phyloP scores from a whole-genome alignment of 2,888 invertebrate genomes.

The Keiferia lycopersicella region DNA sequence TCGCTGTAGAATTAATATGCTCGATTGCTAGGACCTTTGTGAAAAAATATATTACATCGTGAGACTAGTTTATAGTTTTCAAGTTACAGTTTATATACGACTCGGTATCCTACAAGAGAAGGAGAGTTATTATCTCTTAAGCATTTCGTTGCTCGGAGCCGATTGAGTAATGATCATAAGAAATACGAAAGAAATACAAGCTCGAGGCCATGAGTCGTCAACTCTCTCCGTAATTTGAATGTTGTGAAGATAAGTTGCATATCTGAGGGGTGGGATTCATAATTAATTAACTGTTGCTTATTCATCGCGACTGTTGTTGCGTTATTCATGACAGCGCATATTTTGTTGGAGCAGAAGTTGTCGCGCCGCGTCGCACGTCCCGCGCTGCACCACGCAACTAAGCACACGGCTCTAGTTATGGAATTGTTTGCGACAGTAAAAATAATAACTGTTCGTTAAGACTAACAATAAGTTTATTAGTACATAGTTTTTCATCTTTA shows the following conservation, averaged over 20 bases:
- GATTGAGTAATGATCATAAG: too few species aligned
- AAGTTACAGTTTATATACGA: too few species aligned
- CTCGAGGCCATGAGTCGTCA: not conserved
- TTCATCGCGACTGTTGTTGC: conserved; percentile 24
- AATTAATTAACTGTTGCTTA: conserved; percentile 36
- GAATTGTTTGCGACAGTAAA: too few species aligned
- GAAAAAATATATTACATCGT: too few species aligned
- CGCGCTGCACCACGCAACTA: not conserved
- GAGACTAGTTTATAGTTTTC: too few species aligned
- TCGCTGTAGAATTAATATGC: not conserved
- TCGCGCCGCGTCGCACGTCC: not conserved
- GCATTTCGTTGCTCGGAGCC: too few species aligned
- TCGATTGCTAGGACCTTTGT: not conserved
- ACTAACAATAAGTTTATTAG: too few species aligned
- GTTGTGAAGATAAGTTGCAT: conserved; percentile 32
- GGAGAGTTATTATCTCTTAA: too few species aligned
- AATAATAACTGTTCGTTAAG: not conserved
- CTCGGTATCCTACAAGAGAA: too few species aligned
- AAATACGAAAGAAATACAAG: conserved; percentile 1
- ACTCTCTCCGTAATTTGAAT: conserved; percentile 26
- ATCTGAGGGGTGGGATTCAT: conserved; percentile 39
- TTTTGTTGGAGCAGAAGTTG: conserved; percentile 25
- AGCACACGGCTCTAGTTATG: not conserved
- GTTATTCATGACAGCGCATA: conserved; percentile 30
- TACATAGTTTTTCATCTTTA: too few species aligned